A percentile compares a stretch with the other conserved stretches of the same genome.
Conservation (phyloP, 2,113 vertebrate species). For the Tichodroma muraria region DNA sequence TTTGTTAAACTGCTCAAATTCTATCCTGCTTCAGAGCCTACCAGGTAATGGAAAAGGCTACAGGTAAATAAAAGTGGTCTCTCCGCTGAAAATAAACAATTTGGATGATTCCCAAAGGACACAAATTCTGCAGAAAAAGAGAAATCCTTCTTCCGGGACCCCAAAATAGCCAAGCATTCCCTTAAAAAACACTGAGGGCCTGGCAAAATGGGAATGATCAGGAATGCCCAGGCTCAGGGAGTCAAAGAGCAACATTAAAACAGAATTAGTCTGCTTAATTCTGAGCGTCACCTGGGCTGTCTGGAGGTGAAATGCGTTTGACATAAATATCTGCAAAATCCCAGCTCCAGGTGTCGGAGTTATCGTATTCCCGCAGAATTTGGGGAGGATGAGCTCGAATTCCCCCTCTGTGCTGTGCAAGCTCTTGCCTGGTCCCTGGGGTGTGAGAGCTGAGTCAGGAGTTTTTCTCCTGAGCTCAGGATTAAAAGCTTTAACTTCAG, state of each 20-base stretch:
- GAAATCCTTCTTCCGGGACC: neutral
- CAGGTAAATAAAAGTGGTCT: neutral
- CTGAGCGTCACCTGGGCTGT: neutral
- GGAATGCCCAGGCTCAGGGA: neutral
- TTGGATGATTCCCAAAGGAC: neutral
- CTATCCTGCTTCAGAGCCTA: neutral
- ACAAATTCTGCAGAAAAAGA: neutral
- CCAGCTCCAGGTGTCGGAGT: accelerated
- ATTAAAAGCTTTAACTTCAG: neutral
- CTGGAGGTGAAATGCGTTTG: neutral
- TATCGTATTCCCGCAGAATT: neutral
- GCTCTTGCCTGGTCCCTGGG: neutral
- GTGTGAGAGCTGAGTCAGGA: neutral
- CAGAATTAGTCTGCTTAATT: neutral
- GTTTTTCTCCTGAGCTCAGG: neutral
- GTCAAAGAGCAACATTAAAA: neutral
- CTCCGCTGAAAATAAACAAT: neutral
- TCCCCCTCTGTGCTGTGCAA: neutral
- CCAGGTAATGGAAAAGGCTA: neutral
- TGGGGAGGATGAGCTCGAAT: neutral
- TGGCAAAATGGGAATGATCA: accelerated
- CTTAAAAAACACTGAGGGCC: accelerated
- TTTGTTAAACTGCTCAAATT: neutral
- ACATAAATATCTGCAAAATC: neutral
- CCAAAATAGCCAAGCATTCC: accelerated